phyloP scores from a whole-genome alignment of 2,113 vertebrate species.

The Gulo gulo region DNA sequence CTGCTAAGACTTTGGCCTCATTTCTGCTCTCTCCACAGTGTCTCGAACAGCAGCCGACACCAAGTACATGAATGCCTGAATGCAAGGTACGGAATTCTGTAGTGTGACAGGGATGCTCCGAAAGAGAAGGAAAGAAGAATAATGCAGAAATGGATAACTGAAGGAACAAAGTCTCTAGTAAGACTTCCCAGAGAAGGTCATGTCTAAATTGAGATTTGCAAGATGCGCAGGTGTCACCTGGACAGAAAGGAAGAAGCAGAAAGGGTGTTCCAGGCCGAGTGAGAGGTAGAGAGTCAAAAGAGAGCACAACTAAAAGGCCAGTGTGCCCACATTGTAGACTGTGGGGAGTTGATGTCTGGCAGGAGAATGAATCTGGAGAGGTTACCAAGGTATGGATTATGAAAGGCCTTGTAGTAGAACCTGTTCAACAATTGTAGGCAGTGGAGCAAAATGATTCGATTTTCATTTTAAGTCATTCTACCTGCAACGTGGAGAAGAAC shows the following conservation, averaged over 20 bases:
- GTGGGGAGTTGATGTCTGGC: not conserved
- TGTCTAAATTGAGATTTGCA: not conserved
- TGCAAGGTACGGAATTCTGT: too few relatives aligned
- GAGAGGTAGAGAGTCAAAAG: not conserved
- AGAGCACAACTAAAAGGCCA: not conserved
- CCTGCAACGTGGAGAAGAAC: not conserved
- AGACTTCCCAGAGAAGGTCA: not conserved
- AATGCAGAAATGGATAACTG: not conserved
- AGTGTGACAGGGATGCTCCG: not conserved
- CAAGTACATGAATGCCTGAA: not conserved
- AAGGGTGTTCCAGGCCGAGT: not conserved
- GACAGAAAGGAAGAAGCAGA: not conserved
- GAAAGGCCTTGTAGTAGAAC: not conserved
- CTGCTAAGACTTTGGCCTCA: not conserved
- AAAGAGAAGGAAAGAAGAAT: not conserved
- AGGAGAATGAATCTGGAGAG: not conserved
- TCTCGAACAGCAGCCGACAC: not conserved
- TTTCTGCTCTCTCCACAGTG: not conserved
- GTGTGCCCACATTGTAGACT: not conserved
- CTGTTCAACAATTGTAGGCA: not conserved
- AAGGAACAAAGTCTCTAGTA: not conserved
- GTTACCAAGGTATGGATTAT: not conserved
- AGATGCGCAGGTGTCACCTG: not conserved
- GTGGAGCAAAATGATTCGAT: not conserved
- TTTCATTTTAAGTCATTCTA: not conserved